Base-by-base conservation (phyloP, 1,140 invertebrate species). In the Geopemphigus sp. region DNA sequence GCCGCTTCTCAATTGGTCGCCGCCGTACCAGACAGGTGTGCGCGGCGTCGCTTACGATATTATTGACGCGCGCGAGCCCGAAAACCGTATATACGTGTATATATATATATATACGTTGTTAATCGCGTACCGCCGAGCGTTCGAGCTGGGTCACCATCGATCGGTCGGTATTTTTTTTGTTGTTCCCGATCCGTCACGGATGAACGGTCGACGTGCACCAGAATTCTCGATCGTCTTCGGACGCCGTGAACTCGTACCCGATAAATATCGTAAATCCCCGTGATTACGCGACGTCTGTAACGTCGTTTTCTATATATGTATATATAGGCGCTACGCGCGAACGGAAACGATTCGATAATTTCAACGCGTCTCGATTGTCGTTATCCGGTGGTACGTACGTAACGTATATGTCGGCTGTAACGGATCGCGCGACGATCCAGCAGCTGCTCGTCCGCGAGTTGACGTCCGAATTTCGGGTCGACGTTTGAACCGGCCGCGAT, bases 181-280 rank as follows among this genome's bases (percentile, higher is more conserved):
- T 47, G 22, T 39, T n/a, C 54, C 53, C 15, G 47, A 4, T 70
- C 24, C 50, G 68, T 72, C 50, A n/a, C 26, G 68, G 68, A 15
- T 54, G 68, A 72, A 72, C 68, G 47, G 47, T 72, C 26, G 68
- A 8, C 68, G 39, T 47, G 61, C 61, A 63, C 61, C 61, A 32
- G 26, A 63, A 63, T 63, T 32, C 8, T 45, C 19, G 63, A 39
- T 64, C 26, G 26, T 10, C 10, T 17, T n/a, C n/a, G n/a, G n/a
- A n/a, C n/a, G 26, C 24, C 29, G 19, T 39, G 63, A 66, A 66
- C 26, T 61, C 26, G 59, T 3, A 29, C 29, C 22, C n/a, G n/a
- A n/a, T n/a, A n/a, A n/a, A n/a, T n/a, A n/a, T n/a, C n/a, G n/a
- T n/a, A n/a, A n/a, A n/a, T n/a, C n/a, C n/a, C n/a, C n/a, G n/a